phyloP scores from a whole-genome alignment of 2,113 vertebrate species.

The Bagarius yarrelli region DNA sequence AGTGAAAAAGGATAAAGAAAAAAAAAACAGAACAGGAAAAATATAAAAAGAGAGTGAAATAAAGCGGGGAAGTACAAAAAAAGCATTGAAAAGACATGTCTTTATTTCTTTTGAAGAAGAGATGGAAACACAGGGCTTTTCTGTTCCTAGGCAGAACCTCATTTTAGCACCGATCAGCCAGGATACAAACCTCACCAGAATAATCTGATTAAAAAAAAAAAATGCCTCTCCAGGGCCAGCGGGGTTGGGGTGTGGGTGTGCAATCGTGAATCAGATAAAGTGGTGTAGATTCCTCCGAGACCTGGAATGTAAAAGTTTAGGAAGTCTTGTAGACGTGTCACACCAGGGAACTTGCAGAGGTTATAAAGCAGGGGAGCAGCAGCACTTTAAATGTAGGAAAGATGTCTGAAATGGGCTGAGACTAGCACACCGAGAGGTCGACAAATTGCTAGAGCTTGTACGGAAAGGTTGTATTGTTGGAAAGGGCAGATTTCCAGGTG shows the following conservation, averaged over 20 bases:
- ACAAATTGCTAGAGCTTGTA: background rate
- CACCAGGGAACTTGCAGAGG: background rate
- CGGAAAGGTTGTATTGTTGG: background rate
- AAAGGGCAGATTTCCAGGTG: background rate
- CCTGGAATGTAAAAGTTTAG: background rate
- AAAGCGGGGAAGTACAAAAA: background rate
- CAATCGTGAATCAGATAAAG: background rate
- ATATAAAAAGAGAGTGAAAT: background rate
- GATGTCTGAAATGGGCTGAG: background rate
- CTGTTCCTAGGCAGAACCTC: background rate
- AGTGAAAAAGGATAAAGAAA: background rate
- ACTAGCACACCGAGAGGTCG: background rate
- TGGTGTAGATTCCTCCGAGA: background rate
- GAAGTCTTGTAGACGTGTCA: background rate
- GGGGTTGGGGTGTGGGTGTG: slow-evolving; percentile 5
- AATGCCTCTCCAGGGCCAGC: too few relatives aligned
- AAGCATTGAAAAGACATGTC: background rate
- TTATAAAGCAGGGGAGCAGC: background rate
- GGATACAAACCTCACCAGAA: background rate
- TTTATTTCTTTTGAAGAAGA: background rate
- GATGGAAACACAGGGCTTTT: background rate
- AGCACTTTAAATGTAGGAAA: background rate
- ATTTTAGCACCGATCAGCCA: background rate
- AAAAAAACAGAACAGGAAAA: background rate
- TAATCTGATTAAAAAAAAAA: background rate